A percentile compares a stretch with the other conserved stretches of the same genome.
phyloP scores from a whole-genome alignment of 2,113 vertebrate species.

The Sphaerodactylus townsendi region DNA sequence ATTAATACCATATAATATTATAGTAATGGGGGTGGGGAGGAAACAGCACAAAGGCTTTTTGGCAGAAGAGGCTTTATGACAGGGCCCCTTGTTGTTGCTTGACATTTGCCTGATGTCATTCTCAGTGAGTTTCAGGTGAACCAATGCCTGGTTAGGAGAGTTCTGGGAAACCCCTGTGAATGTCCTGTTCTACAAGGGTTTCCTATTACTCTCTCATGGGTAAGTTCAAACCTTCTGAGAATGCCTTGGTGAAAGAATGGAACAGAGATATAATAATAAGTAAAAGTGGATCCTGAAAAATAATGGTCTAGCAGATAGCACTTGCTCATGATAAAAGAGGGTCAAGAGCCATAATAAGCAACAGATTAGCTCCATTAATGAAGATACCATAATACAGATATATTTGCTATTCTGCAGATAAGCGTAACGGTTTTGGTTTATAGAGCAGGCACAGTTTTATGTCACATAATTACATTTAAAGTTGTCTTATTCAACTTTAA shows the following conservation, averaged over 20 bases:
- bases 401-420: neutral
- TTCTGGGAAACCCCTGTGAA: neutral
- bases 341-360: neutral
- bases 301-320: neutral
- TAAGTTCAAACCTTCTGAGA: too few relatives aligned
- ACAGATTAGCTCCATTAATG: neutral
- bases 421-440: neutral
- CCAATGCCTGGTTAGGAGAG: neutral
- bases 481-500: neutral
- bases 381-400: neutral
- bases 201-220: too few relatives aligned
- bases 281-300: neutral
- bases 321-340: neutral
- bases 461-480: conserved; percentile 2
- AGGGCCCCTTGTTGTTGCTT: neutral
- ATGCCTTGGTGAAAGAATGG: neutral
- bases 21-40: too few relatives aligned
- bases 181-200: too few relatives aligned
- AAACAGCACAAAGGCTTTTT: too few relatives aligned
- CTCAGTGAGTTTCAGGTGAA: neutral
- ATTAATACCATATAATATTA: too few relatives aligned
- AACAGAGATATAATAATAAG: neutral
- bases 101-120: neutral
- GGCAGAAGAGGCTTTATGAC: too few relatives aligned
- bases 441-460: neutral